Conservation (phyloP, 2,888 invertebrate genomes). For the Lypha dubia region DNA sequence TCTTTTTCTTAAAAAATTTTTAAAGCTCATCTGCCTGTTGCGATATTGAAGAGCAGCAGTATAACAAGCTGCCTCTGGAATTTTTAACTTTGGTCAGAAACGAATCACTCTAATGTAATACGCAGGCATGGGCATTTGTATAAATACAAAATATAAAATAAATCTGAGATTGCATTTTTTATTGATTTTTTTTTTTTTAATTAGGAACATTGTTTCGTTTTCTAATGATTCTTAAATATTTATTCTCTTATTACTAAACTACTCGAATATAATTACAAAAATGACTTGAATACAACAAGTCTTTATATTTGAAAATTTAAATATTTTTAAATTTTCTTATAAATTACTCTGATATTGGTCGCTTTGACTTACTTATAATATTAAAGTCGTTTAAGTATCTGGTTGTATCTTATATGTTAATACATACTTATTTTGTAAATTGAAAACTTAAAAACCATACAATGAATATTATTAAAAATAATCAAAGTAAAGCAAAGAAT, state of each 20-base stretch:
- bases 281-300: not conserved
- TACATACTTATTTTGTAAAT: not conserved
- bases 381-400: not conserved
- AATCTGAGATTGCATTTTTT: not conserved
- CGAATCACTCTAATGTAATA: not conserved
- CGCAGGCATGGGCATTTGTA: not conserved
- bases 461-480: not conserved
- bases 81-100: not conserved
- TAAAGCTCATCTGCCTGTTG: not conserved
- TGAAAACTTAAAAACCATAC: not conserved
- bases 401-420: not conserved
- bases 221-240: not conserved
- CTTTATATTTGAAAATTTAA: not conserved
- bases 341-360: no score
- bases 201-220: constrained; percentile 13
- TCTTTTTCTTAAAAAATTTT: not conserved
- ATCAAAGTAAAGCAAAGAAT: no score
- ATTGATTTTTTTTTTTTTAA: not conserved
- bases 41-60: not conserved
- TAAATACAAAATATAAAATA: not conserved
- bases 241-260: not conserved
- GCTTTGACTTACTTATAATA: no score
- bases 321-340: not conserved
- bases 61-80: no score
- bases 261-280: not conserved